Base-by-base conservation (phyloP, 2,113 vertebrate species). In the Clarias macrocephalus region DNA sequence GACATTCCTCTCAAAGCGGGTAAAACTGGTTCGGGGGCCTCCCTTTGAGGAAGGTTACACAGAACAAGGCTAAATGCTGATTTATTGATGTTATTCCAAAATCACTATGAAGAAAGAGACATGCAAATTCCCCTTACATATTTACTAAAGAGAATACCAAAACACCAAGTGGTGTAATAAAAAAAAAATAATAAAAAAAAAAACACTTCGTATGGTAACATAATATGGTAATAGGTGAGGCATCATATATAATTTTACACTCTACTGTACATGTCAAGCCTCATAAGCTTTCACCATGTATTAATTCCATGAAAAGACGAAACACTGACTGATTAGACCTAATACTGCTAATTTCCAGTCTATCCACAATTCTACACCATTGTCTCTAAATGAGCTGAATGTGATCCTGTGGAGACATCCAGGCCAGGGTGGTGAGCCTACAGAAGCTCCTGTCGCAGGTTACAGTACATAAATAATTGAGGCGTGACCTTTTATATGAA, bases 401-500 rank as follows among this genome's bases (percentile, higher is more conserved):
- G 30, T 28, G 15, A 48, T 54, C 23, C 15, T 77, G 75, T 72
- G 30, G 16, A 12, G 9, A 48, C 5, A 23, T 25, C 30, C 11
- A 81, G 79, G 79, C 33, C 79, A 81, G 2, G 30, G 30, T 4
- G 79, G 42, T 62, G 30, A 81, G 79, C 23, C 30, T 37, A 37
- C 33, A 37, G 33, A 9, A 37, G 28, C 13, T 57, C 57, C 30
- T 33, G 57, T 19, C 0, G 79, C 79, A 62, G 79, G 79, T 81
- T 81, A 1, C 33, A 37, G 33, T 37, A 2, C 16, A 81, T 60
- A 73, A 84, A 84, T 72, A 84, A 84, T 57, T 21, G 82, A 84
- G 65, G 65, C 66, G 82, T 59, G 82, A 84, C 65, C 65, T 84
- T 84, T 72, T 57, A 72, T 56, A 54, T 73, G 66, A 57, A 59